A percentile compares a stretch with the other conserved stretches of the same genome.
These are phyloP conservation scores for Camelus bactrianus DNA, from an alignment of 2,113 vertebrate genomes.

Conservation along the genomic window DNA sequence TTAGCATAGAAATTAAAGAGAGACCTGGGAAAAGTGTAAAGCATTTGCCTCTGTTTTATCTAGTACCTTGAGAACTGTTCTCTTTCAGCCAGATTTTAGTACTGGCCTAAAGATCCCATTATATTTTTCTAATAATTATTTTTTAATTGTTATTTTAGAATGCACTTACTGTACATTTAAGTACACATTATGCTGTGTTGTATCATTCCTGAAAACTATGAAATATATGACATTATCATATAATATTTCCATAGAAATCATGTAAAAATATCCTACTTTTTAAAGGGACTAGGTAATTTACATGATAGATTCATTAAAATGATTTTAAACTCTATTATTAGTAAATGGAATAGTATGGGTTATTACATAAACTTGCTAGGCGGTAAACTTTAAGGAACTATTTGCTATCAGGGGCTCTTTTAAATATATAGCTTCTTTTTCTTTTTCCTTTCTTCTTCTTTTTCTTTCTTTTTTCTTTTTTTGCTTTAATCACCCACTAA, in stretches of 20 bases:
- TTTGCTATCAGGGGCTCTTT: not conserved
- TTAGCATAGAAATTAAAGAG: conserved; percentile 40
- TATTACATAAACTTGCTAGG: conserved; percentile 39
- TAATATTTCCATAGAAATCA: conserved; percentile 13
- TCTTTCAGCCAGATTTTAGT: not conserved
- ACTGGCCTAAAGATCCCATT: not conserved
- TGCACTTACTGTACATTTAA: not conserved
- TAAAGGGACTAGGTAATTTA: not conserved
- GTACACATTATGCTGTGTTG: not conserved
- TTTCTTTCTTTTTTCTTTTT: not conserved
- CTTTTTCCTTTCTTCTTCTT: not conserved
- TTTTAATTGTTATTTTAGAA: conserved; percentile 35
- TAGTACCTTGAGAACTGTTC: not conserved
- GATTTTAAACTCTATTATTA: conserved; percentile 41
- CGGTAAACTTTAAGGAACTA: not conserved
- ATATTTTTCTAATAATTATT: conserved; percentile 33
- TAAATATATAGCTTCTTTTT: not conserved
- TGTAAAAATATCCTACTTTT: conserved; percentile 28
- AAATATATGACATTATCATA: conserved; percentile 23
- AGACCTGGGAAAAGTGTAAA: conserved; percentile 21
- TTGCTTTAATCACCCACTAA: not conserved
- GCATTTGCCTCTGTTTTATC: conserved; percentile 1
- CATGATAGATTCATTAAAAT: not conserved
- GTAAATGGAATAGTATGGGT: not conserved
- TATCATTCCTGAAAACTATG: conserved; percentile 16